These are phyloP conservation scores for Drosophila recens DNA, from an alignment of 2,888 invertebrate genomes.

Conservation along the genomic window DNA sequence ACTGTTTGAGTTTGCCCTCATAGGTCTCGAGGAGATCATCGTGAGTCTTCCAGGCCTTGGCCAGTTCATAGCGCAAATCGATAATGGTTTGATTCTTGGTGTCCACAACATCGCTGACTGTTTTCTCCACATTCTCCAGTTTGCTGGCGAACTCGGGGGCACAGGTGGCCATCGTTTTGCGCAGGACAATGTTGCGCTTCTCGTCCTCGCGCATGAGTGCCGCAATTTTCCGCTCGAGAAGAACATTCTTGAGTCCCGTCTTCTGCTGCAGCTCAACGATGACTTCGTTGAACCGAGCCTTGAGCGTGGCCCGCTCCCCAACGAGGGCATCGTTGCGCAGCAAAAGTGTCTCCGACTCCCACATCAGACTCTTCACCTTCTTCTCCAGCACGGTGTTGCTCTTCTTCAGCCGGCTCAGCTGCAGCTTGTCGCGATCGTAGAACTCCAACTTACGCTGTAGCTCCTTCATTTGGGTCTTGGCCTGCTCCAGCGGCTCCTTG, in stretches of 20 bases:
- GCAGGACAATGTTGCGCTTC: conserved; percentile 89
- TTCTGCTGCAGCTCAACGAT: conserved; percentile 95
- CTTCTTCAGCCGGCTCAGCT: conserved; percentile 86
- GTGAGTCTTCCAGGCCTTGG: conserved; percentile 93
- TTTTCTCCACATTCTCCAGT: conserved; percentile 85
- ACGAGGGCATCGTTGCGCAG: conserved; percentile 92
- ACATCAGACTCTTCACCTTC: conserved; percentile 87
- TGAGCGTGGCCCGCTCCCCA: conserved; percentile 92
- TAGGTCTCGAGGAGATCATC: conserved; percentile 93
- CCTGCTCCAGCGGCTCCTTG: conserved; percentile 90
- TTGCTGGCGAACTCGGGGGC: conserved; percentile 79
- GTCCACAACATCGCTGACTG: conserved; percentile 90
- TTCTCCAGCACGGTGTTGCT: conserved; percentile 84
- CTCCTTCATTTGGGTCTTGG: conserved; percentile 90
- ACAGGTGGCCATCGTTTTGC: conserved; percentile 88
- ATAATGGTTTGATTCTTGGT: conserved; percentile 93
- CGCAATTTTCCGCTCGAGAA: conserved; percentile 91
- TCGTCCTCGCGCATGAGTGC: conserved; percentile 89
- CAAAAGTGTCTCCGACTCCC: conserved; percentile 90
- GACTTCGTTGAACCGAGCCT: conserved; percentile 92
- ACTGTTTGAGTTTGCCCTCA: conserved; percentile 91
- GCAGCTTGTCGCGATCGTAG: conserved; percentile 93
- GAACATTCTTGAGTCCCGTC: conserved; percentile 91
- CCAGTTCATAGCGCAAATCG: conserved; percentile 93
- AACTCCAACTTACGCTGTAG: conserved; percentile 92